Percentiles rank a stretch among this genome's conserved stretches.
Evolutionary conservation across 2,888 invertebrate genomes (phyloP).

Genomic region (Troglohyphantes excavatus): DNA sequence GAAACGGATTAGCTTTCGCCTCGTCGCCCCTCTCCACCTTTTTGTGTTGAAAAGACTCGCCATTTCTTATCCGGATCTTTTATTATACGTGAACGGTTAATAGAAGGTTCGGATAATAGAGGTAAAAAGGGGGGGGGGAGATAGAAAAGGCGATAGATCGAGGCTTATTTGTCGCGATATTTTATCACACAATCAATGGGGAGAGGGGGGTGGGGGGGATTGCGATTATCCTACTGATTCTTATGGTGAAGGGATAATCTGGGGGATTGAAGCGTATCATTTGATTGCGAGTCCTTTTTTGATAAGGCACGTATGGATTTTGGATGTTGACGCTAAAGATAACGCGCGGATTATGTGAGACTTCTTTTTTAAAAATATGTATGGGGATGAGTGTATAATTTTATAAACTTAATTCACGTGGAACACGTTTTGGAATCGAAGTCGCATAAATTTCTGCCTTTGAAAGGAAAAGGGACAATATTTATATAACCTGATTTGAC

Average conservation of each 20-base stretch:
- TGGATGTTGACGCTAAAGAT: constrained; percentile 59
- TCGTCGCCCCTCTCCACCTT: constrained; percentile 48
- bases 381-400: constrained; percentile 13
- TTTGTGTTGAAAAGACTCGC: neutral
- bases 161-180: constrained; percentile 76
- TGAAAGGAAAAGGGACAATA: neutral
- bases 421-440: neutral
- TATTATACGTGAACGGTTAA: constrained; percentile 61
- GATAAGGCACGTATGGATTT: constrained; percentile 40
- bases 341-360: constrained; percentile 25
- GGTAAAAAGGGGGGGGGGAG: neutral
- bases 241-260: constrained; percentile 62
- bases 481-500: too few relatives aligned
- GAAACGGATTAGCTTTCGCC: constrained; percentile 75
- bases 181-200: constrained; percentile 58
- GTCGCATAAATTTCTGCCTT: neutral
- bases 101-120: constrained; percentile 48
- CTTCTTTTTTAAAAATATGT: neutral
- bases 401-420: neutral
- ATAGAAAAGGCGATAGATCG: constrained; percentile 37
- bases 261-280: constrained; percentile 72
- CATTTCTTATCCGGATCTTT: constrained; percentile 64
- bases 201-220: constrained; percentile 47
- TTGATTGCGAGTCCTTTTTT: constrained; percentile 65
- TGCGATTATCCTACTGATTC: constrained; percentile 20